These are phyloP conservation scores for Laterallus jamaicensis DNA, from an alignment of 2,113 vertebrate species.

Conservation along the genomic window DNA sequence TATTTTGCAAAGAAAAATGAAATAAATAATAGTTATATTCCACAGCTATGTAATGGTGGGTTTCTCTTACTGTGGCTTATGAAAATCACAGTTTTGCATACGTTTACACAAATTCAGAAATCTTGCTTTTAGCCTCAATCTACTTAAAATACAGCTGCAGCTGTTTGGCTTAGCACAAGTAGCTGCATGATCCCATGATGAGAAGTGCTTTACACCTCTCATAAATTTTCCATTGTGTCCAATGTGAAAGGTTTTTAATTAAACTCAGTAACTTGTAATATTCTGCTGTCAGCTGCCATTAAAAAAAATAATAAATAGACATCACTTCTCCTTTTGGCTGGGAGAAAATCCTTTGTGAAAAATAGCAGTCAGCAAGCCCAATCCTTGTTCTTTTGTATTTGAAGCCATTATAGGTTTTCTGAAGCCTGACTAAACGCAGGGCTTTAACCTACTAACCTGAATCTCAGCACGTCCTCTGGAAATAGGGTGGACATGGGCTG, in stretches of 20 bases:
- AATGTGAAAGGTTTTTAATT: conserved; percentile 16
- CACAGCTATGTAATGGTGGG: neutral
- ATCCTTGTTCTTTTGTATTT: neutral
- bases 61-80: neutral
- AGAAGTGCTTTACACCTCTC: neutral
- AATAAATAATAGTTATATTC: neutral
- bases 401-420: neutral
- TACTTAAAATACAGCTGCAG: neutral
- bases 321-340: neutral
- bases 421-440: neutral
- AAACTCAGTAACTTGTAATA: conserved; percentile 8
- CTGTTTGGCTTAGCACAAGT: neutral
- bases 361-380: neutral
- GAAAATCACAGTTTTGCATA: neutral
- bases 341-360: conserved; percentile 6
- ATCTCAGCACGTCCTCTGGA: neutral
- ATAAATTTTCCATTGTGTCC: conserved; percentile 28
- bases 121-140: neutral
- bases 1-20: neutral
- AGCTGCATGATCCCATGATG: neutral
- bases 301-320: neutral
- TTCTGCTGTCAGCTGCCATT: neutral
- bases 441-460: neutral
- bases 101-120: neutral
- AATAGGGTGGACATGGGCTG: neutral